Base-by-base conservation (phyloP, 2,797 vertebrate species). In the Microctenopoma lineatum region DNA sequence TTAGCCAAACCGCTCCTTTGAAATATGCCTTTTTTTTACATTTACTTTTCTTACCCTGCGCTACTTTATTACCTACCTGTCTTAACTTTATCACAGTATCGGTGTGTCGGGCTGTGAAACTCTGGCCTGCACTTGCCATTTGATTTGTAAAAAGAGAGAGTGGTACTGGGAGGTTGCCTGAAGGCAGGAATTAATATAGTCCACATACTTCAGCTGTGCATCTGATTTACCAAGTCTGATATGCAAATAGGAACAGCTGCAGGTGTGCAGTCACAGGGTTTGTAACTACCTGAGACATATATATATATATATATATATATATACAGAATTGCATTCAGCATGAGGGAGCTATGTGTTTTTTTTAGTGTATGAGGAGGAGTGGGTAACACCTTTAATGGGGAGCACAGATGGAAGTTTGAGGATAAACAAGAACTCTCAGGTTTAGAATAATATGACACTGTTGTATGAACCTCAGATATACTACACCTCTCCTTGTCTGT, bases 201-300 rank as follows among this genome's bases (percentile, higher is more conserved):
- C 78, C 55, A 61, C 64, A 73, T 55, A 54, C 68, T 75, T 70
- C 16, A 68, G 73, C 70, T 57, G 55, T 75, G 51, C 59, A 53
- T 78, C 60, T 63, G 65, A 84, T 80, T 76, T 76, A 68, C 48
- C 27, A 34, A 63, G 70, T 64, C 21, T 54, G 76, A 72, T 77
- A 83, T 84, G 77, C 56, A 78, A 80, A 85, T 68, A 25, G 15
- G 32, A 55, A 55, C 58, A 67, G 77, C 74, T 60, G 73, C 57
- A 45, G 75, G 64, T 70, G 59, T 63, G 47, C 58, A 54, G 51
- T 62, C 59, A 32, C 5, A 36, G 58, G 36, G 70, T 73, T 65
- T 65, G 29, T 48, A 63, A 42, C 48, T 41, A 46, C 59, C 50
- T 57, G 39, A 58, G 52, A 80, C 55, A 41, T 77, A 70, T 81